These are phyloP conservation scores for Burhinus bistriatus DNA, from an alignment of 2,113 vertebrate species.

Conservation along the genomic window DNA sequence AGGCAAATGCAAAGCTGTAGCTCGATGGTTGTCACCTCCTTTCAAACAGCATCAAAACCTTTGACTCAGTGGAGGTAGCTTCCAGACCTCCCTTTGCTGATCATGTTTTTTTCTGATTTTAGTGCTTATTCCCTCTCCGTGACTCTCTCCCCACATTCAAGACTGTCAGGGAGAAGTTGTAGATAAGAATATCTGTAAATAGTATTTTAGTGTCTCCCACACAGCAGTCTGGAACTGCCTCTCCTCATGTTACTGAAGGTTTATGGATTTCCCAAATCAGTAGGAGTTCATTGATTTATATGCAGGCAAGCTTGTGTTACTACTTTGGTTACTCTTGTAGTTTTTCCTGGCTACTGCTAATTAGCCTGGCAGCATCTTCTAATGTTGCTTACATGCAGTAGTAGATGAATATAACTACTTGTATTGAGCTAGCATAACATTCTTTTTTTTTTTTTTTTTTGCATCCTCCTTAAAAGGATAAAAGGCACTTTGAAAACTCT, in stretches of 20 bases:
- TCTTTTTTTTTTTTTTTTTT: not conserved
- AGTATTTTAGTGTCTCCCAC: constrained; percentile 50
- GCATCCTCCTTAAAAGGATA: not conserved
- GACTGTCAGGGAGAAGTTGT: not conserved
- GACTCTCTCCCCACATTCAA: not conserved
- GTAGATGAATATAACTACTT: not conserved
- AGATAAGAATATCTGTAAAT: constrained; percentile 34
- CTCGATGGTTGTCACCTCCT: not conserved
- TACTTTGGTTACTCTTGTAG: not conserved
- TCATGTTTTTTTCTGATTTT: not conserved
- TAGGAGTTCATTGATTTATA: constrained; percentile 40
- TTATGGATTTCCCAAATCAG: constrained; percentile 35
- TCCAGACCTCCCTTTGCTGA: not conserved
- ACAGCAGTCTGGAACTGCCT: constrained; percentile 42
- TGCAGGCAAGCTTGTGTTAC: not conserved
- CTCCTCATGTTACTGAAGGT: not conserved
- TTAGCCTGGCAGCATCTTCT: constrained; percentile 17
- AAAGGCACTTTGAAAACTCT: not conserved
- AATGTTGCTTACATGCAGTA: not conserved
- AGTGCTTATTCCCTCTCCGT: not conserved
- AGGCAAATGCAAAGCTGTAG: not conserved
- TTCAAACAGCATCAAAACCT: not conserved
- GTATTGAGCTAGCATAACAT: not conserved
- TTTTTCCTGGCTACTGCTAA: constrained; percentile 25
- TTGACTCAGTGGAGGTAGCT: not conserved